Conservation (phyloP, 2,888 invertebrate genomes). For the Dromius quadrimaculatus region DNA sequence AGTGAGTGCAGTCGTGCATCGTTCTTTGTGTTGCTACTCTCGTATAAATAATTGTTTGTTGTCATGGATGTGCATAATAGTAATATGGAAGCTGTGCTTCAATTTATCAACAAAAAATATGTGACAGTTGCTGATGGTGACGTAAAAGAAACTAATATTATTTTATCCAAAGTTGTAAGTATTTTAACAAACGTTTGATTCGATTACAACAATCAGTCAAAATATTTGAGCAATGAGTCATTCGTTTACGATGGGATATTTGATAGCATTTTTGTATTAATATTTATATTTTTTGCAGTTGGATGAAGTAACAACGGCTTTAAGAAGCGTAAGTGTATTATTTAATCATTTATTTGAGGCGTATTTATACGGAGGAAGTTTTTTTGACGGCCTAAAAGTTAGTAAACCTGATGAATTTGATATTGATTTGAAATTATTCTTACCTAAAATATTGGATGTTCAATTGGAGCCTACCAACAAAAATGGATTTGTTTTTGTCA, state of each 20-base stretch:
- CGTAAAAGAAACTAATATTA: slow-evolving; percentile 54
- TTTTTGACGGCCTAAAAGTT: slow-evolving; percentile 72
- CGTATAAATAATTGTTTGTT: no score
- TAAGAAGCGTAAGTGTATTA: slow-evolving; percentile 60
- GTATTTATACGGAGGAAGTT: slow-evolving; percentile 71
- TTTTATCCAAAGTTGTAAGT: slow-evolving; percentile 55
- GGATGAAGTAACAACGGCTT: slow-evolving; percentile 57
- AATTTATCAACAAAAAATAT: slow-evolving; percentile 55
- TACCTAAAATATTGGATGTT: slow-evolving; percentile 68
- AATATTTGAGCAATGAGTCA: neutral
- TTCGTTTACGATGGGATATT: neutral
- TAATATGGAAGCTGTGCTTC: slow-evolving; percentile 55
- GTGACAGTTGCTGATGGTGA: slow-evolving; percentile 56
- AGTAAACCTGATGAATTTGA: slow-evolving; percentile 73
- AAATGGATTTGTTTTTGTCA: slow-evolving; percentile 68
- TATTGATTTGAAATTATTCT: slow-evolving; percentile 70
- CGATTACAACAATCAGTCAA: neutral
- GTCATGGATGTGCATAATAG: slow-evolving; percentile 53
- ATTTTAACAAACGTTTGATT: neutral
- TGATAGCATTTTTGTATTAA: neutral
- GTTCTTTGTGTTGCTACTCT: no score
- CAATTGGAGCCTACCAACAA: slow-evolving; percentile 57
- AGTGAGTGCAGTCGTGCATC: no score
- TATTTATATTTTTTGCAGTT: slow-evolving; percentile 47
- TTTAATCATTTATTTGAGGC: slow-evolving; percentile 61